phyloP scores from a whole-genome alignment of 2,113 vertebrate species.

The Lipophrys pholis region DNA sequence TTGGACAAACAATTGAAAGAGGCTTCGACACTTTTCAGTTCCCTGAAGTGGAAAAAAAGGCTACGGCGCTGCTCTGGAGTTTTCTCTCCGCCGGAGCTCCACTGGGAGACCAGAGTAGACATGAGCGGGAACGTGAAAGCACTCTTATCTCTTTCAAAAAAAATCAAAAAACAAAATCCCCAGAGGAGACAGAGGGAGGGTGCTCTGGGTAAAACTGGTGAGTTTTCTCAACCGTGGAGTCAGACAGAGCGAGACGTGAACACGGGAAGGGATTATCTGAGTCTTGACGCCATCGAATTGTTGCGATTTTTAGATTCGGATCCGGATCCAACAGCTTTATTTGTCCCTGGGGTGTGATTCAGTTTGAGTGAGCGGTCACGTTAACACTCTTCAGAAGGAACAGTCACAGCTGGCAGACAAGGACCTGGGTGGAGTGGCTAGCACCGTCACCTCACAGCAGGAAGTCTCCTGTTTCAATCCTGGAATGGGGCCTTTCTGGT shows the following conservation, averaged over 20 bases:
- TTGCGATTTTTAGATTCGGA: neutral
- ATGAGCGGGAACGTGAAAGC: neutral
- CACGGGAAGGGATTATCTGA: neutral
- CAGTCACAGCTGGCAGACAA: too few species aligned
- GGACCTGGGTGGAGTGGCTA: too few species aligned
- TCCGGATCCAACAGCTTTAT: too few species aligned
- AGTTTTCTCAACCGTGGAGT: neutral
- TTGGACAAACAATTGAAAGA: slow-evolving; percentile 27
- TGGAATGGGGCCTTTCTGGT: too few species aligned
- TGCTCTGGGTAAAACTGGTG: neutral
- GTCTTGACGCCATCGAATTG: neutral
- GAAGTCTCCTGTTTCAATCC: too few species aligned
- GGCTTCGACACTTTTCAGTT: slow-evolving; percentile 17
- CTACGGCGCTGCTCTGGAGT: slow-evolving; percentile 23
- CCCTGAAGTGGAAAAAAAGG: slow-evolving; percentile 16
- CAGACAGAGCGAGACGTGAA: neutral
- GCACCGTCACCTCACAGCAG: too few species aligned
- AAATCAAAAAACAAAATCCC: neutral
- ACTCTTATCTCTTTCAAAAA: slow-evolving; percentile 21
- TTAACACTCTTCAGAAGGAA: too few species aligned
- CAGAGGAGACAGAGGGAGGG: neutral
- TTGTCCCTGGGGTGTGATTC: too few species aligned
- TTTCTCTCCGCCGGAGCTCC: too few species aligned
- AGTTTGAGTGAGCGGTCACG: too few species aligned
- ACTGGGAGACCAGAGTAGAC: neutral